phyloP scores from a whole-genome alignment of 2,797 vertebrate species.

The Balearica regulorum region DNA sequence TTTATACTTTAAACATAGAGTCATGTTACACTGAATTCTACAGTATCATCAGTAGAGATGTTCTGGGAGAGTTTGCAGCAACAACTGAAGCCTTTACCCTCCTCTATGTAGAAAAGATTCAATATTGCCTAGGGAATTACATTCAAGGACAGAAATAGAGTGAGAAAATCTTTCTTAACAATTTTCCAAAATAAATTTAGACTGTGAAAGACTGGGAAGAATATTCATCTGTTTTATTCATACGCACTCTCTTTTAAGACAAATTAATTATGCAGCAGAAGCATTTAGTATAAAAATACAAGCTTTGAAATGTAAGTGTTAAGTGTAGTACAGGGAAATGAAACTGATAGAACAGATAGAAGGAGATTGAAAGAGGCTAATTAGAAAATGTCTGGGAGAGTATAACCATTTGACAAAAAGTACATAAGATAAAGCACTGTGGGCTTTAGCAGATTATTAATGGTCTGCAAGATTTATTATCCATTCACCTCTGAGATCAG shows the following conservation, averaged over 20 bases:
- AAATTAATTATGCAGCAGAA: slow-evolving; percentile 56
- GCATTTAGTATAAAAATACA: slow-evolving; percentile 57
- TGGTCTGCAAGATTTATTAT: background rate
- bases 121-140: background rate
- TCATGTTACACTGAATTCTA: background rate
- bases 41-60: background rate
- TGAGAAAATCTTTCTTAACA: slow-evolving; percentile 9
- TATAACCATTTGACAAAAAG: slow-evolving; percentile 17
- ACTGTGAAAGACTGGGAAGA: slow-evolving; percentile 18
- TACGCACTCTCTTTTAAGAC: slow-evolving; percentile 20
- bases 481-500: background rate
- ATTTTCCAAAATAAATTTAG: slow-evolving; percentile 11
- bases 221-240: slow-evolving; percentile 54
- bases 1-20: background rate
- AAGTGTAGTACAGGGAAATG: slow-evolving; percentile 50
- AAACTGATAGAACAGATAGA: slow-evolving; percentile 37
- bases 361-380: slow-evolving; percentile 44
- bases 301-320: slow-evolving; percentile 46
- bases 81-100: background rate
- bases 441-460: slow-evolving; percentile 38
- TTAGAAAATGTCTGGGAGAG: slow-evolving; percentile 36
- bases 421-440: background rate
- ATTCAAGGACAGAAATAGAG: slow-evolving; percentile 17
- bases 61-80: background rate
- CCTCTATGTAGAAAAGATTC: background rate